These are phyloP conservation scores for Cottus gobio DNA, from an alignment of 2,113 vertebrate species.

Conservation along the genomic window DNA sequence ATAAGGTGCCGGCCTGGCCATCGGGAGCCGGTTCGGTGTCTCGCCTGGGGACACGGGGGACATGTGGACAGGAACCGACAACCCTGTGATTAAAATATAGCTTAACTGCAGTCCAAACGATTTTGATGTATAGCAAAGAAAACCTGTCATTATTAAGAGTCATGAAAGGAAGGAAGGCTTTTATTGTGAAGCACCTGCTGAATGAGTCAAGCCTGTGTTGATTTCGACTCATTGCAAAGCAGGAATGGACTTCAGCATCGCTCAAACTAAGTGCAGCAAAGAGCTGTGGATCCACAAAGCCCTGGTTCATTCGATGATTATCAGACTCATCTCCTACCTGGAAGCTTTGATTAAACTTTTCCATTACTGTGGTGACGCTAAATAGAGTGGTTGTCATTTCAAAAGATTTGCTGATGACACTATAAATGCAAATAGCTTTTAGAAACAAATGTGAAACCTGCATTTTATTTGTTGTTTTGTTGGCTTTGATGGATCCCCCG, in stretches of 20 bases:
- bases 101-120: not conserved
- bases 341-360: not conserved
- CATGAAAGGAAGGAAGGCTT: not conserved
- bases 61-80: not conserved
- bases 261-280: not conserved
- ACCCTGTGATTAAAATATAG: too few species aligned
- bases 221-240: not conserved
- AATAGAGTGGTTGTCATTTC: slow-evolving; percentile 1
- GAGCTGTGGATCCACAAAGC: not conserved
- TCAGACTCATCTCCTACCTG: not conserved
- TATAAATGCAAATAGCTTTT: not conserved
- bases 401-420: slow-evolving; percentile 14
- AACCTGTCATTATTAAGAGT: not conserved
- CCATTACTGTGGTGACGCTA: not conserved
- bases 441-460: slow-evolving; percentile 22
- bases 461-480: slow-evolving; percentile 28
- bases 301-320: not conserved
- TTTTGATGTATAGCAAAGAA: not conserved
- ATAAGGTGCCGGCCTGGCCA: not conserved
- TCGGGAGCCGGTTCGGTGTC: not conserved
- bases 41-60: too few species aligned
- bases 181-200: slow-evolving; percentile 7
- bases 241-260: not conserved
- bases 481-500: slow-evolving; percentile 3
- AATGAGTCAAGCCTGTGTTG: not conserved